phyloP scores from a whole-genome alignment of 2,113 vertebrate species.

The Pterocles burchelli region DNA sequence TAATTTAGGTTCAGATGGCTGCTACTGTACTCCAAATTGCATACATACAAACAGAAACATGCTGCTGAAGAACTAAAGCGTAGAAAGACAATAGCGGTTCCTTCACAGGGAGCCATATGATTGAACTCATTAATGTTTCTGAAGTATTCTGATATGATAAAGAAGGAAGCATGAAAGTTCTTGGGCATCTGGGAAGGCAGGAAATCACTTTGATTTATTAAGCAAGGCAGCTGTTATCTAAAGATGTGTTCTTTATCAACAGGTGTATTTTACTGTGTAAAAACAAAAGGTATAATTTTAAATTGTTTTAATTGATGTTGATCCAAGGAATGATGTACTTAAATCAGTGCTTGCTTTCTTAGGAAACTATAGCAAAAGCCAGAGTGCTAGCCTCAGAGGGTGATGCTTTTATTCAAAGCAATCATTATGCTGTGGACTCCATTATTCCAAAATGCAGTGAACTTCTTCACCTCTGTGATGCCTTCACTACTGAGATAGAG shows the following conservation, averaged over 20 bases:
- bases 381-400: constrained; percentile 80
- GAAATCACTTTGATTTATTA: neutral
- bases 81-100: neutral
- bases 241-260: neutral
- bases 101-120: neutral
- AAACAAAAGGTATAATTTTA: neutral
- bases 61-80: neutral
- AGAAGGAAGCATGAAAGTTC: neutral
- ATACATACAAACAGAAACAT: rapidly evolving
- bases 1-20: neutral
- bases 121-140: neutral
- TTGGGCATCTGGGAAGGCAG: neutral
- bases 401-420: constrained; percentile 83
- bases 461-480: constrained; percentile 80
- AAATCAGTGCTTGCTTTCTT: neutral
- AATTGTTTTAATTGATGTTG: neutral
- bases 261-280: neutral
- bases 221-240: neutral
- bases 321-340: neutral
- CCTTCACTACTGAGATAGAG: constrained; percentile 64
- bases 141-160: neutral
- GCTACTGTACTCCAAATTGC: neutral
- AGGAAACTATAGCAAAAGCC: constrained; percentile 85
- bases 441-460: constrained; percentile 92
- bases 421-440: constrained; percentile 94